Evolutionary conservation across 2,113 vertebrate genomes (phyloP), one percentile per base, ranked within the genome.

Genomic region (Callipepla squamata): DNA sequence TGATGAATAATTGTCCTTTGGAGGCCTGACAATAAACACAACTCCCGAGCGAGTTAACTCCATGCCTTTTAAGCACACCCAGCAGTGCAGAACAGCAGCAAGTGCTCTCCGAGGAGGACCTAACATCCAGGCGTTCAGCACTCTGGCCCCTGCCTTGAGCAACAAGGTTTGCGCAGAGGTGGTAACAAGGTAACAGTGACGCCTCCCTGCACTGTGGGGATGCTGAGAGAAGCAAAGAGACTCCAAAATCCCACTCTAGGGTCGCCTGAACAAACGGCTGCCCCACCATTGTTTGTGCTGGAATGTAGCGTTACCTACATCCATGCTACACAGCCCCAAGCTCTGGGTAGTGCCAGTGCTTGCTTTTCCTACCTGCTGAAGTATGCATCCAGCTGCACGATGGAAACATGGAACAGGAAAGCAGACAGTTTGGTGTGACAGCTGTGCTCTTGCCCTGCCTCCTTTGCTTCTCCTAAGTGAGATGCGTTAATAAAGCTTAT

Each of bases 401-500:
- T 11, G 58, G n/a, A 70, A 82, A 79, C 44, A 58, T 11, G 58
- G 38, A 70, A 38, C 1, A 5, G 36, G 57, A 12, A 26, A 88
- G 32, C 38, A 75, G 55, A 85, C 0, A 0, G 47, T 25, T 42
- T 0, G 0, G 30, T 1, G 20, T 2, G 17, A 45, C 69, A 80
- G 83, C 69, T 42, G 6, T 2, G 3, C 58, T 72, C 62, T 50
- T 69, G 55, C 62, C 40, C 78, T 76, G 79, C 70, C 75, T 91
- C 75, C 28, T 6, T 11, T n/a, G 70, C 85, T 82, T 13, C 87
- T 69, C 79, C 84, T 59, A 78, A 2, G 50, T 79, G 93, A 95
- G 81, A 69, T 44, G 58, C 53, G 45, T n/a, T 26, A 86, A 90
- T 58, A 87, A 87, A 79, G 78, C 84, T 82, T 82, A 95, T 77